phyloP scores from a whole-genome alignment of 2,797 vertebrate species.

The Pangasius macronema region DNA sequence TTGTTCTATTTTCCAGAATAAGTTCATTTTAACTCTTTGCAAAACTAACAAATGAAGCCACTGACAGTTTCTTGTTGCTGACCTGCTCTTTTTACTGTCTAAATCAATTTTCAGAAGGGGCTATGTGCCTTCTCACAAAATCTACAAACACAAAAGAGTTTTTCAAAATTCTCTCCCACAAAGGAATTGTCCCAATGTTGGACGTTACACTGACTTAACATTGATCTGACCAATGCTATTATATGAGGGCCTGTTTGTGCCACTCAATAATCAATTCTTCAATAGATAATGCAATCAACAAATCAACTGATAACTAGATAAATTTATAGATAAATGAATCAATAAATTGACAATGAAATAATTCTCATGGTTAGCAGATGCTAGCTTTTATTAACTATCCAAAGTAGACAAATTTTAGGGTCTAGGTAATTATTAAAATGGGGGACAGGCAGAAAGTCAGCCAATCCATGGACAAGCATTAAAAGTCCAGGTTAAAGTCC shows the following conservation, averaged over 20 bases:
- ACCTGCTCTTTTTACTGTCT: neutral
- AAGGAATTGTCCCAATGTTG: neutral
- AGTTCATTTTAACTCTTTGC: neutral
- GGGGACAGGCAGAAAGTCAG: neutral
- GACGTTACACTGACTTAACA: neutral
- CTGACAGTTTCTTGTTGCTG: neutral
- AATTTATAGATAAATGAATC: neutral
- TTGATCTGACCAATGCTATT: neutral
- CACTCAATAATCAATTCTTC: neutral
- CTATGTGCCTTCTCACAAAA: neutral
- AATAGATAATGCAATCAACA: neutral
- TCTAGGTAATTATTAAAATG: neutral
- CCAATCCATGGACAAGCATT: neutral
- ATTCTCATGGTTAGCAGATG: neutral
- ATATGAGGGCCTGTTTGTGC: neutral
- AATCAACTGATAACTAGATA: neutral
- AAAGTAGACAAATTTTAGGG: neutral
- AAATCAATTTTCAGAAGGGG: neutral
- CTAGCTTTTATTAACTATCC: neutral
- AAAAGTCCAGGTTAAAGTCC: neutral
- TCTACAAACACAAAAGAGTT: neutral
- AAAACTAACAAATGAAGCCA: neutral
- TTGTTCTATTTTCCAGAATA: neutral
- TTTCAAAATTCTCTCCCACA: neutral
- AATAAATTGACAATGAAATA: neutral